These are phyloP conservation scores for Gadus macrocephalus DNA, from an alignment of 2,113 vertebrate genomes.

Conservation along the genomic window DNA sequence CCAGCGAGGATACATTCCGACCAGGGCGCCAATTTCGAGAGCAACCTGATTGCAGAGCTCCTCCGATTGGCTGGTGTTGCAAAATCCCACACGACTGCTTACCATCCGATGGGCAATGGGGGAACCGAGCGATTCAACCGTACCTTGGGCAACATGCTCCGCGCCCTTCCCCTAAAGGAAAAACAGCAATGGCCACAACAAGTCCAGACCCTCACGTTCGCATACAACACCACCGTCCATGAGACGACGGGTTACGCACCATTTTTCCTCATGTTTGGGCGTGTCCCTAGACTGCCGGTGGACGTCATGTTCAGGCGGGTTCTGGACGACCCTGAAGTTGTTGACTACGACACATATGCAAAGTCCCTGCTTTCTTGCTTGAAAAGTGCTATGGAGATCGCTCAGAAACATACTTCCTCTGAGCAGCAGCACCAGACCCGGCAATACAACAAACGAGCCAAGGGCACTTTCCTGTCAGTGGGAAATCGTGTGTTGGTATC, in stretches of 20 bases:
- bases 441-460: constrained; percentile 28
- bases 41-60: constrained; percentile 11
- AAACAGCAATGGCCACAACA: constrained; percentile 30
- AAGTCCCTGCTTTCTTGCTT: too few species aligned
- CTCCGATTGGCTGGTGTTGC: constrained; percentile 4
- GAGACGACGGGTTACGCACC: too few species aligned
- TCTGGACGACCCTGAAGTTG: neutral
- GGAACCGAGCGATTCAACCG: constrained; percentile 25
- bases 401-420: too few species aligned
- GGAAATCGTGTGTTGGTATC: constrained; percentile 31
- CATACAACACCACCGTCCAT: constrained; percentile 25
- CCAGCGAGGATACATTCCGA: constrained; percentile 17
- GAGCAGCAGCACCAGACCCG: constrained; percentile 31
- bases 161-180: constrained; percentile 11
- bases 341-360: constrained; percentile 1
- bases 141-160: constrained; percentile 21
- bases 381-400: too few species aligned
- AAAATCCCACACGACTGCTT: constrained; percentile 28
- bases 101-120: constrained; percentile 30
- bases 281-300: constrained; percentile 4
- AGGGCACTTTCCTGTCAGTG: constrained; percentile 17
- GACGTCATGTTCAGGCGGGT: constrained; percentile 23
- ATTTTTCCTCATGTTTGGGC: constrained; percentile 25
- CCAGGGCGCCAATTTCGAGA: constrained; percentile 29
- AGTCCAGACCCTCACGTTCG: constrained; percentile 22